Percentiles rank a stretch among this genome's conserved stretches.
phyloP scores from a whole-genome alignment of 2,888 invertebrate genomes.

The Teleogryllus oceanicus region DNA sequence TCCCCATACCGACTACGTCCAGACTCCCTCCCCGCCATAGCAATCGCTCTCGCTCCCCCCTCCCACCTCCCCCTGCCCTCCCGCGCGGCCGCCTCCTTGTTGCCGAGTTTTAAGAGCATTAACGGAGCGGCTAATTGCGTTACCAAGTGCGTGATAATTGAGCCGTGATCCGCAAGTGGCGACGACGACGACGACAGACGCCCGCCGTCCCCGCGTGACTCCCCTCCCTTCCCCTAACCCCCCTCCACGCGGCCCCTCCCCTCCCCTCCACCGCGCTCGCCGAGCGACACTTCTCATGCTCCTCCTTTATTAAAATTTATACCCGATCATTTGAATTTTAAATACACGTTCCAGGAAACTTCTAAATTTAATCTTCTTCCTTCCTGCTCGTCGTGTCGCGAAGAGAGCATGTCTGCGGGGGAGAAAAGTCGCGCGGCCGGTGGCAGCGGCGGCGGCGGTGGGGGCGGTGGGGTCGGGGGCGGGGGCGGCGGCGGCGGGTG shows the following conservation, averaged over 20 bases:
- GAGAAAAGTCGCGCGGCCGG: background rate
- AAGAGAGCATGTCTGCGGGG: background rate
- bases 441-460: too few relatives aligned
- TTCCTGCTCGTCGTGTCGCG: background rate
- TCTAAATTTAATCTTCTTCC: slow-evolving; percentile 18
- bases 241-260: background rate
- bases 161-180: too few relatives aligned
- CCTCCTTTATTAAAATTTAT: slow-evolving; percentile 18
- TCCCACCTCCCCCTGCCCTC: too few relatives aligned
- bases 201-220: background rate
- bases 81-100: too few relatives aligned
- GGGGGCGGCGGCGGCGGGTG: too few relatives aligned
- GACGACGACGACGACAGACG: background rate
- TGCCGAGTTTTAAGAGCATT: too few relatives aligned
- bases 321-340: slow-evolving; percentile 18
- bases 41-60: too few relatives aligned
- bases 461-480: too few relatives aligned
- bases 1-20: too few relatives aligned
- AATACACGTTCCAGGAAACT: slow-evolving; percentile 18
- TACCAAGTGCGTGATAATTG: too few relatives aligned
- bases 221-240: background rate
- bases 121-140: too few relatives aligned
- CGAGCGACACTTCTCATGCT: background rate
- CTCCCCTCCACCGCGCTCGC: background rate
- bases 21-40: too few relatives aligned